These are phyloP conservation scores for Agonum fuliginosum DNA, from an alignment of 2,888 invertebrate genomes.

Conservation along the genomic window DNA sequence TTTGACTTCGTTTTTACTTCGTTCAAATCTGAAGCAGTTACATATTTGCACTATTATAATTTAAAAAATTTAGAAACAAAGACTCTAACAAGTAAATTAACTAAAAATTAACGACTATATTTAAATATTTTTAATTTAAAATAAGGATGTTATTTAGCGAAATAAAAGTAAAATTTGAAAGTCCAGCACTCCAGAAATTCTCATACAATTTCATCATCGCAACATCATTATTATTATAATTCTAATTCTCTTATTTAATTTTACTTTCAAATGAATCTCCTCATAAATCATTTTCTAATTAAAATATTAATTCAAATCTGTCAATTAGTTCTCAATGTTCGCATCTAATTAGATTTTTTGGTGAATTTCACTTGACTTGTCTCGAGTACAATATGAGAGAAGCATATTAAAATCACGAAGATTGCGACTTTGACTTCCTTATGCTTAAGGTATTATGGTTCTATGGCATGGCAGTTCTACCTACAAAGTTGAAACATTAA, in stretches of 20 bases:
- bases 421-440: not conserved
- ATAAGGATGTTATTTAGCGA: too few species aligned
- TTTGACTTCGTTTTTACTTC: too few species aligned
- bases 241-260: not conserved
- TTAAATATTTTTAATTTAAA: too few species aligned
- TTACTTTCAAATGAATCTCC: not conserved
- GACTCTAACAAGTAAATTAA: too few species aligned
- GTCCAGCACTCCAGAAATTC: too few species aligned
- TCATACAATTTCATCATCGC: too few species aligned
- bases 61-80: too few species aligned
- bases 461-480: not conserved
- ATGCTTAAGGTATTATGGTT: not conserved
- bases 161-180: too few species aligned
- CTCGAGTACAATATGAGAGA: not conserved
- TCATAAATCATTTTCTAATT: constrained; percentile 10
- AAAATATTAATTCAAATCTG: not conserved
- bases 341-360: not conserved
- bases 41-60: too few species aligned
- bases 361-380: not conserved
- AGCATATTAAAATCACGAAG: not conserved
- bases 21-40: too few species aligned
- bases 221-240: not conserved
- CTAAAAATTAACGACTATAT: too few species aligned
- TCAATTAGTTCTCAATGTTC: not conserved
- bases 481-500: constrained; percentile 48